These are phyloP conservation scores for Alviniconcha marisindica DNA, from an alignment of 1,140 invertebrate genomes.

Conservation along the genomic window DNA sequence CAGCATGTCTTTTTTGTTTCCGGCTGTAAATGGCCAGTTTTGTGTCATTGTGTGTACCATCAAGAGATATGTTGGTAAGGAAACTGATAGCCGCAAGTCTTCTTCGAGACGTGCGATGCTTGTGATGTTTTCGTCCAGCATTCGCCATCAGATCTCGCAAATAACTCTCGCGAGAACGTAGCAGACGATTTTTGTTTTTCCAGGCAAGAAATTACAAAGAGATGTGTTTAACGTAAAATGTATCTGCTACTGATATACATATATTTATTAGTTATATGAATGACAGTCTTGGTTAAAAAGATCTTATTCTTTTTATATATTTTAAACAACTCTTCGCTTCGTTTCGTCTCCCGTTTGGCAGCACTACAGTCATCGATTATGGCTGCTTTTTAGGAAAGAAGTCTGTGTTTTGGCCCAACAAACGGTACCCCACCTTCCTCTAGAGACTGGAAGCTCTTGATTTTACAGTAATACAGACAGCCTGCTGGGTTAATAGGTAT, in stretches of 20 bases:
- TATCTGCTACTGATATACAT: too few species aligned
- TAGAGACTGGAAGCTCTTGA: too few species aligned
- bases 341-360: neutral
- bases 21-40: slow-evolving; percentile 78
- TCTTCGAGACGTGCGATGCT: slow-evolving; percentile 57
- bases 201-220: too few species aligned
- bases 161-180: slow-evolving; percentile 26
- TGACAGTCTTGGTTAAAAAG: too few species aligned
- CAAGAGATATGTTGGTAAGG: slow-evolving; percentile 94
- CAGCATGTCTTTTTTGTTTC: slow-evolving; percentile 52
- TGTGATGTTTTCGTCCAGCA: slow-evolving; percentile 60
- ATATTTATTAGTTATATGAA: too few species aligned
- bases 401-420: too few species aligned
- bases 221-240: too few species aligned
- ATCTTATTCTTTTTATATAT: too few species aligned
- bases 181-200: slow-evolving; percentile 38
- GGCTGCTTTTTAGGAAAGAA: neutral
- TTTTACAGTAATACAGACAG: too few species aligned
- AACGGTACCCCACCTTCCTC: too few species aligned
- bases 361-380: slow-evolving; percentile 13
- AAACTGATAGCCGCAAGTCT: slow-evolving; percentile 81
- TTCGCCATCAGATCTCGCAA: slow-evolving; percentile 55
- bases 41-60: slow-evolving; percentile 92
- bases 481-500: neutral
- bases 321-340: neutral